Conservation (phyloP, 2,113 vertebrate genomes). For the Pluvialis apricaria region DNA sequence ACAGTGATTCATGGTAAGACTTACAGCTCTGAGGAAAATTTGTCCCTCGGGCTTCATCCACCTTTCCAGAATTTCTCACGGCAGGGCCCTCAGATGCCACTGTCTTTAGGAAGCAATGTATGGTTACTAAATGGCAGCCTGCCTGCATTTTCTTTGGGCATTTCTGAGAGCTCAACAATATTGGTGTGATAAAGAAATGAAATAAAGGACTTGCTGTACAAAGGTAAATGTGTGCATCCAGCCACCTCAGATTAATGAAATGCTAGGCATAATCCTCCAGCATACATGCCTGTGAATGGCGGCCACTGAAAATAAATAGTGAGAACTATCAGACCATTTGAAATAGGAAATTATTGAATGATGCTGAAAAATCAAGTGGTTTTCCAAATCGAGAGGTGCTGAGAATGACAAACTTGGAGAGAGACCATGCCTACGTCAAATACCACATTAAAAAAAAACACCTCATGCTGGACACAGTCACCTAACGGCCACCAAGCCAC, state of each 20-base stretch:
- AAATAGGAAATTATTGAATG: neutral
- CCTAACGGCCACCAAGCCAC: neutral
- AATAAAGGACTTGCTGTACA: neutral
- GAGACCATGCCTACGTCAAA: neutral
- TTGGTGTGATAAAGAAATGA: neutral
- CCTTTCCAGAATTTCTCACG: slow-evolving; percentile 44
- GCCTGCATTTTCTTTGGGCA: neutral
- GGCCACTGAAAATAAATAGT: slow-evolving; percentile 1
- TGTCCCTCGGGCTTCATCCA: slow-evolving; percentile 21
- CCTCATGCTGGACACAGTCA: neutral
- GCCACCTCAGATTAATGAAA: neutral
- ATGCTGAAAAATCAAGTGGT: neutral
- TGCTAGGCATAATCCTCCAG: neutral
- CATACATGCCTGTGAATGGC: neutral
- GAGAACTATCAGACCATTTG: neutral
- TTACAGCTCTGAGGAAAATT: slow-evolving; percentile 15
- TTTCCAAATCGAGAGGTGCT: neutral
- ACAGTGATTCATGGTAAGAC: slow-evolving; percentile 34
- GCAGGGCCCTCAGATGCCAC: neutral
- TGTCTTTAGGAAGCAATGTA: neutral
- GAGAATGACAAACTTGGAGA: neutral
- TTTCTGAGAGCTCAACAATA: neutral
- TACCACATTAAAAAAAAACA: neutral
- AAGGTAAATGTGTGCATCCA: neutral
- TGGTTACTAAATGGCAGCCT: neutral